A percentile compares a stretch with the other conserved stretches of the same genome.
Evolutionary conservation across 2,797 vertebrate genomes (phyloP).

Genomic region (Sebastes jordani): DNA sequence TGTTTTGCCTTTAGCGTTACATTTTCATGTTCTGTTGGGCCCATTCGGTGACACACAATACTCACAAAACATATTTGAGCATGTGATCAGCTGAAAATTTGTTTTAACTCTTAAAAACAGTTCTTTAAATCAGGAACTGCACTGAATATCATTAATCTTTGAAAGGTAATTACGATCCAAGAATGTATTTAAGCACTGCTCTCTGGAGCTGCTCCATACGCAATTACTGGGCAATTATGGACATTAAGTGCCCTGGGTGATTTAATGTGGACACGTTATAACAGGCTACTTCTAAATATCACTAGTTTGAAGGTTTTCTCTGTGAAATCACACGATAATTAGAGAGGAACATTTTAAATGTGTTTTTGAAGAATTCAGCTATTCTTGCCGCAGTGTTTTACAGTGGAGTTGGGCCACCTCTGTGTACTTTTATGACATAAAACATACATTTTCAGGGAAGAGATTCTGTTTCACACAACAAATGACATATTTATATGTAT

Average conservation of each 20-base stretch:
- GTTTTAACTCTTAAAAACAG: neutral
- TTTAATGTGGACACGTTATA: neutral
- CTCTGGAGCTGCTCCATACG: conserved; percentile 17
- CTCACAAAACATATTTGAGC: neutral
- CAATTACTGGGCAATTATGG: neutral
- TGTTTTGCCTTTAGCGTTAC: neutral
- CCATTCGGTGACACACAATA: neutral
- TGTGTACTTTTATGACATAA: neutral
- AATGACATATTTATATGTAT: neutral
- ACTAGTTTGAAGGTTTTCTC: no score
- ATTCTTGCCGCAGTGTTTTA: neutral
- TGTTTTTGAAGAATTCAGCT: neutral
- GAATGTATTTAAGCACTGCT: neutral
- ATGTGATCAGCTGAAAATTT: neutral
- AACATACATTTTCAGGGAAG: neutral
- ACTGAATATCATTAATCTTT: neutral
- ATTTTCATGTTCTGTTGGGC: neutral
- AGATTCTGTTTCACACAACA: neutral
- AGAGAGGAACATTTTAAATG: neutral
- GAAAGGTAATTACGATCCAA: neutral
- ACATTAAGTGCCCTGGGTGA: neutral
- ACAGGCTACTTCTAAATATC: neutral
- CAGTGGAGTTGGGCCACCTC: no score
- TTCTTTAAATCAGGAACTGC: neutral
- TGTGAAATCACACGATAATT: neutral